Base-by-base conservation (phyloP, 37 sponge, comb jelly and placozoan species). In the Hexactinellida sp. region DNA sequence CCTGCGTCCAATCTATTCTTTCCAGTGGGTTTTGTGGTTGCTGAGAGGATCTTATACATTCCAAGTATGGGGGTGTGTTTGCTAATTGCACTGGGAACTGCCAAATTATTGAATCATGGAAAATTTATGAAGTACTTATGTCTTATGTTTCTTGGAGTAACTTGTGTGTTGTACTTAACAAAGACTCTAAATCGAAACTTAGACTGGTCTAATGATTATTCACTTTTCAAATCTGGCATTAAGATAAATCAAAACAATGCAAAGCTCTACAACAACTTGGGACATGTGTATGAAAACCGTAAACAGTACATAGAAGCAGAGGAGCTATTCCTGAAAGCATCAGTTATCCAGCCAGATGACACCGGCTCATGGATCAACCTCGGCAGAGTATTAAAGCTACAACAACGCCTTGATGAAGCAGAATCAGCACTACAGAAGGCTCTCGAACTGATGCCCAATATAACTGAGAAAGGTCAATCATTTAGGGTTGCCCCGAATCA, bases 1-100 rank as follows among this genome's bases (percentile, higher is more conserved):
- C 97, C 97, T 35, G 97, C 97, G 37, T 94, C 93, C 36, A 96
- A 96, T 83, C 89, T 96, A 13, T 94, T 96, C 88, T 92, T 96
- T 36, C 93, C 93, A 16, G 97, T 96, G 37, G 97, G 97, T 16
- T 96, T 96, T 88, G 95, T 94, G 23, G 95, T 96, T 37, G 97
- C 97, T 21, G 97, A 96, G 83, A 86, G 97, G 55, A 88, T 96
- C 37, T 89, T 96, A 21, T 96, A 96, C 54, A 55, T 94, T 0
- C 97, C 97, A 41, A 96, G 97, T 54, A 90, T 90, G 89, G 91
- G 91, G 41, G 86, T 83, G 39, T 83, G 54, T 55, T 82, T 91
- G 36, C 51, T 91, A 24, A 36, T 88, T 37, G 89, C 86, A 25
- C 34, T 88, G 38, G 93, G 89, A 9, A 37, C 54, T 21, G 16